A percentile compares a stretch with the other conserved stretches of the same genome.
Evolutionary conservation across 2,797 vertebrate genomes (phyloP).

Genomic region (Phrynocephalus guinanensis): DNA sequence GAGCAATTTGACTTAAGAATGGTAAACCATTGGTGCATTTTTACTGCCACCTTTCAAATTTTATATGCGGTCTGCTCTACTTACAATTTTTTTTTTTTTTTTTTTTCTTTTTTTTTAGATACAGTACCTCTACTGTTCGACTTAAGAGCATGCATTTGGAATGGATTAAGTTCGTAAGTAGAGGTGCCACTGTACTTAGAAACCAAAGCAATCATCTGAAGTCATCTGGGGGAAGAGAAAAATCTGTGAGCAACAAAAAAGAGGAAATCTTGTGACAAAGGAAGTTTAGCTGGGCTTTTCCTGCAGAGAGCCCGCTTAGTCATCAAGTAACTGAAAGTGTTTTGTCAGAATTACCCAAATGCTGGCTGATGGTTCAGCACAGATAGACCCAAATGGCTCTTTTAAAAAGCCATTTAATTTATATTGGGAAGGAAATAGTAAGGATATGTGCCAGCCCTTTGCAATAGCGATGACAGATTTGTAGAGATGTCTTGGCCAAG

Average conservation of each 20-base stretch:
- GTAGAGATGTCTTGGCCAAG: conserved; percentile 32
- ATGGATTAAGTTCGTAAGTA: too few relatives aligned
- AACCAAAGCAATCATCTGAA: neutral
- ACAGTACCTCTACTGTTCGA: too few relatives aligned
- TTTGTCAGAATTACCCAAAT: conserved; percentile 6
- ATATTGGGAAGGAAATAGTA: conserved; percentile 25
- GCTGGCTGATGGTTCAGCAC: neutral
- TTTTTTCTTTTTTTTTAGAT: too few relatives aligned
- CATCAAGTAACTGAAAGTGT: neutral
- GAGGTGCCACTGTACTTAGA: neutral
- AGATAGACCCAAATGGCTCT: conserved; percentile 12
- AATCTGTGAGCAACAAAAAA: neutral
- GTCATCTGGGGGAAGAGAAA: neutral
- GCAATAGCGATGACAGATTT: conserved; percentile 32
- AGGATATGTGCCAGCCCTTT: conserved; percentile 27
- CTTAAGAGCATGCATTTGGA: too few relatives aligned
- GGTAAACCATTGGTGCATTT: too few relatives aligned
- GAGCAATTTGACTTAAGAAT: too few relatives aligned
- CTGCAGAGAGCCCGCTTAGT: neutral
- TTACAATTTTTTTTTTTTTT: too few relatives aligned
- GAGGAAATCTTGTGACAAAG: neutral
- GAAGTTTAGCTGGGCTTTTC: neutral
- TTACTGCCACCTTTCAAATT: too few relatives aligned
- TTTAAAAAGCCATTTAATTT: conserved; percentile 14
- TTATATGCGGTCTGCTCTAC: too few relatives aligned